These are phyloP conservation scores for Drosophila ambigua DNA, from an alignment of 1,140 invertebrate species.

Conservation along the genomic window DNA sequence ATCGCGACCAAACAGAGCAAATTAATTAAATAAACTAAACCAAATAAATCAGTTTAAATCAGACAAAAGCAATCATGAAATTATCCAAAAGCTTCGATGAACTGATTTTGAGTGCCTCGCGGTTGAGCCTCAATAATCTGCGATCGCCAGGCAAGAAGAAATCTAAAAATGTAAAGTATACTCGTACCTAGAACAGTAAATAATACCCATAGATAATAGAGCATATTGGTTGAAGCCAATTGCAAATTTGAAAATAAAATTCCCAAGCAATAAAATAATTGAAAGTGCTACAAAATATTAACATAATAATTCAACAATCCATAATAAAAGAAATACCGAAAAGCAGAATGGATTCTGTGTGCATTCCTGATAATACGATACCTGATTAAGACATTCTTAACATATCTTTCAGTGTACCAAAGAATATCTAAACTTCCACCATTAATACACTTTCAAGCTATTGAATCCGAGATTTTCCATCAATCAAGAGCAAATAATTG, in stretches of 20 bases:
- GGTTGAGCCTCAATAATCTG: conserved; percentile 76
- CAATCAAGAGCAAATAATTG: conserved; percentile 1
- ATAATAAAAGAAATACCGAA: too few relatives aligned
- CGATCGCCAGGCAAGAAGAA: conserved; percentile 78
- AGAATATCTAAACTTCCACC: too few relatives aligned
- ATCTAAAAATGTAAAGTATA: conserved; percentile 79
- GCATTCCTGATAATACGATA: too few relatives aligned
- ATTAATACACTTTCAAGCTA: too few relatives aligned
- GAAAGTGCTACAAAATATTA: too few relatives aligned
- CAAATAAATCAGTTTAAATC: conserved; percentile 10
- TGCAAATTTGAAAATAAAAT: too few relatives aligned
- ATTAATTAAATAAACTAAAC: conserved; percentile 7
- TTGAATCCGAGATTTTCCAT: too few relatives aligned
- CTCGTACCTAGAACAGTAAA: not conserved
- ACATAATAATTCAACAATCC: too few relatives aligned
- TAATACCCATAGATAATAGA: conserved; percentile 5
- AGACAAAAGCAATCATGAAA: conserved; percentile 66
- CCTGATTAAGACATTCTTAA: too few relatives aligned
- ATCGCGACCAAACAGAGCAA: conserved; percentile 16
- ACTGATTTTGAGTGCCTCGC: conserved; percentile 77
- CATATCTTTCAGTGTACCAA: too few relatives aligned
- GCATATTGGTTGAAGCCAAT: not conserved
- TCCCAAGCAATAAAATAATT: not conserved
- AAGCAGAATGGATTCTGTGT: too few relatives aligned
- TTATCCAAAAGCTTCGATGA: conserved; percentile 82